A percentile compares a stretch with the other conserved stretches of the same genome.
Conservation (phyloP, 2,797 vertebrate species). For the Oryzias sinensis region DNA sequence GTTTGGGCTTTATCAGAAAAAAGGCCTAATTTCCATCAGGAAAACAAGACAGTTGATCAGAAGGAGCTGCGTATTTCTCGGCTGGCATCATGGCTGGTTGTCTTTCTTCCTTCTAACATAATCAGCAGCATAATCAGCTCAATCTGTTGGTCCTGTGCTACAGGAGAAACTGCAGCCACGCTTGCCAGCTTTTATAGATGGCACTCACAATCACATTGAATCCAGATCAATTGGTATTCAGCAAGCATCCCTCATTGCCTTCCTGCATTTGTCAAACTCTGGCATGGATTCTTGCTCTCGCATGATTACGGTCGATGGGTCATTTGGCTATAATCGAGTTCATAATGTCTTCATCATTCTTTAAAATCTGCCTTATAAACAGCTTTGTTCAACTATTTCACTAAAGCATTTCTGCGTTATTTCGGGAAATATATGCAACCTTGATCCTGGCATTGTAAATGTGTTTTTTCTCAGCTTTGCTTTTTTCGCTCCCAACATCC, state of each 20-base stretch:
- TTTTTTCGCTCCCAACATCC: constrained; percentile 32
- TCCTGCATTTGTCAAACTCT: constrained; percentile 47
- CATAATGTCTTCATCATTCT: constrained; percentile 24
- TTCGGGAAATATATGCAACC: constrained; percentile 31
- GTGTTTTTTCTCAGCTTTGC: constrained; percentile 27
- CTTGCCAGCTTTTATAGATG: constrained; percentile 42
- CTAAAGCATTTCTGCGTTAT: constrained; percentile 8
- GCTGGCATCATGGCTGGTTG: constrained; percentile 37
- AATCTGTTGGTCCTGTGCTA: constrained; percentile 53
- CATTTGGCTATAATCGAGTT: constrained; percentile 41
- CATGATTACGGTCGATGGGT: constrained; percentile 41
- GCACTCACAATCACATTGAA: constrained; percentile 28
- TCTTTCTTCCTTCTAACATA: constrained; percentile 49
- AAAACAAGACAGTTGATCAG: constrained; percentile 36
- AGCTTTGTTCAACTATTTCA: constrained; percentile 21
- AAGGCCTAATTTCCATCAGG: constrained; percentile 2
- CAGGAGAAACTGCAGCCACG: constrained; percentile 21
- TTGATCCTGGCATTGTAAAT: constrained; percentile 50
- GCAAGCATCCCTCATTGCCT: constrained; percentile 31
- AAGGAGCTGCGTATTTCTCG: constrained; percentile 16
- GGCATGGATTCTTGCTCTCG: constrained; percentile 28
- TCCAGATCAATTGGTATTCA: constrained; percentile 56
- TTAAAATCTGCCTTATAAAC: constrained; percentile 17
- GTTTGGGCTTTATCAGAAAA: neutral
- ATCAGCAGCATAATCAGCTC: constrained; percentile 60